phyloP scores from a whole-genome alignment of 92 coral and sea anemone species.

The Parazoanthus darwini region DNA sequence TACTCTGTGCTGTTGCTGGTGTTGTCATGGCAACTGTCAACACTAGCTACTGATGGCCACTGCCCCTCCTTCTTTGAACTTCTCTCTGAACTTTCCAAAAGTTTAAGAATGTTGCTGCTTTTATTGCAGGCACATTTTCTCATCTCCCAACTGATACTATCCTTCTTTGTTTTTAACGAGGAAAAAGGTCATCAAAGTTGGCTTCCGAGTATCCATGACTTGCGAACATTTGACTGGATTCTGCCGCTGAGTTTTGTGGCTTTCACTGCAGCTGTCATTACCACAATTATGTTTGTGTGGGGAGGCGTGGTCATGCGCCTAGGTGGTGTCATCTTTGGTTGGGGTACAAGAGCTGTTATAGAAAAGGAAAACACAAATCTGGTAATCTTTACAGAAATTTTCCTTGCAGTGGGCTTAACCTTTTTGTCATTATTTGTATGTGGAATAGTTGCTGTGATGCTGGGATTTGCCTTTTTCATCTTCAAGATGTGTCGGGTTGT shows the following conservation, averaged over 20 bases:
- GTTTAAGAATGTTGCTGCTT: slow-evolving; percentile 76
- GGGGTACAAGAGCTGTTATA: slow-evolving; percentile 43
- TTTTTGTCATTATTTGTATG: slow-evolving; percentile 61
- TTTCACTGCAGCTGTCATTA: slow-evolving; percentile 67
- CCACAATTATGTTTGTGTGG: slow-evolving; percentile 74
- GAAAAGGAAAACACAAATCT: slow-evolving; percentile 38
- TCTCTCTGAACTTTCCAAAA: slow-evolving; percentile 54
- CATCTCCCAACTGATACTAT: slow-evolving; percentile 70
- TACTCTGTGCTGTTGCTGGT: slow-evolving; percentile 76
- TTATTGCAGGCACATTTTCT: slow-evolving; percentile 81
- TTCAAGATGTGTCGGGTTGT: slow-evolving; percentile 64
- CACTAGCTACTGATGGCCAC: slow-evolving; percentile 53
- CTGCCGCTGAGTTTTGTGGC: slow-evolving; percentile 67
- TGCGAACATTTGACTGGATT: slow-evolving; percentile 83
- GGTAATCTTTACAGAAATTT: slow-evolving; percentile 45
- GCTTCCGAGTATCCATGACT: slow-evolving; percentile 76
- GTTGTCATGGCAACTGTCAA: slow-evolving; percentile 84
- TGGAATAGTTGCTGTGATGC: slow-evolving; percentile 69
- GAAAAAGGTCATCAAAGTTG: slow-evolving; percentile 77
- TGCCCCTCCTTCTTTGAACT: slow-evolving; percentile 85
- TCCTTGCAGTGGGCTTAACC: slow-evolving; percentile 41
- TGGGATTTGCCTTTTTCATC: slow-evolving; percentile 61
- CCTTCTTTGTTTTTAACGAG: slow-evolving; percentile 70
- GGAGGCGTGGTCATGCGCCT: slow-evolving; percentile 57
- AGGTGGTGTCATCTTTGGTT: slow-evolving; percentile 64